Percentiles rank a stretch among this genome's conserved stretches.
Evolutionary conservation across 2,113 vertebrate genomes (phyloP).

Genomic region (Poeciliopsis turrubarensis): DNA sequence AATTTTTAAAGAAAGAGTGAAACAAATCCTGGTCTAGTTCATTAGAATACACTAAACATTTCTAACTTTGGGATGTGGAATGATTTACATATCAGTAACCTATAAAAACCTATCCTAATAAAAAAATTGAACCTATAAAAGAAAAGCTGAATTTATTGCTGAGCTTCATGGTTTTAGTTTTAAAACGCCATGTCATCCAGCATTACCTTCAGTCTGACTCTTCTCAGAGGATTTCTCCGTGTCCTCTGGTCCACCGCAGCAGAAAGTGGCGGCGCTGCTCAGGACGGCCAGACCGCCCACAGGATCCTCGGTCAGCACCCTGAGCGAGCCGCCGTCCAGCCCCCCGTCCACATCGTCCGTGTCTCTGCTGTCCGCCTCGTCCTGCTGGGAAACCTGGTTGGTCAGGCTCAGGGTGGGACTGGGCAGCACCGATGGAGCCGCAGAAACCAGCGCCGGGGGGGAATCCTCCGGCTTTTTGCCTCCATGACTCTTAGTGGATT

Average conservation of each 20-base stretch:
- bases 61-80: too few relatives aligned
- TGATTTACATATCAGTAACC: too few relatives aligned
- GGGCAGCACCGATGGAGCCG: conserved; percentile 30
- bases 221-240: conserved; percentile 24
- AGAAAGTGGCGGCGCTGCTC: conserved; percentile 76
- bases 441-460: conserved; percentile 27
- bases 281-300: conserved; percentile 55
- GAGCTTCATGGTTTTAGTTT: too few relatives aligned
- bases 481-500: conserved; percentile 30
- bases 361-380: conserved; percentile 57
- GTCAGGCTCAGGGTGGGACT: conserved; percentile 30
- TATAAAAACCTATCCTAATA: too few relatives aligned
- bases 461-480: conserved; percentile 35
- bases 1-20: too few relatives aligned
- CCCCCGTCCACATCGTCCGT: conserved; percentile 58
- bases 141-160: too few relatives aligned
- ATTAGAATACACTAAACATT: too few relatives aligned
- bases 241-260: conserved; percentile 70
- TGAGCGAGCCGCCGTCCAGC: conserved; percentile 41
- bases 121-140: too few relatives aligned
- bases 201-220: conserved; percentile 14
- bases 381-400: conserved; percentile 37
- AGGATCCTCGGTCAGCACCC: conserved; percentile 53
- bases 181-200: too few relatives aligned
- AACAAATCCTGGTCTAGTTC: too few relatives aligned